Percentiles rank a stretch among this genome's conserved stretches.
These are phyloP conservation scores for Aulostomus chinensis DNA, from an alignment of 2,797 vertebrate genomes.

Conservation along the genomic window DNA sequence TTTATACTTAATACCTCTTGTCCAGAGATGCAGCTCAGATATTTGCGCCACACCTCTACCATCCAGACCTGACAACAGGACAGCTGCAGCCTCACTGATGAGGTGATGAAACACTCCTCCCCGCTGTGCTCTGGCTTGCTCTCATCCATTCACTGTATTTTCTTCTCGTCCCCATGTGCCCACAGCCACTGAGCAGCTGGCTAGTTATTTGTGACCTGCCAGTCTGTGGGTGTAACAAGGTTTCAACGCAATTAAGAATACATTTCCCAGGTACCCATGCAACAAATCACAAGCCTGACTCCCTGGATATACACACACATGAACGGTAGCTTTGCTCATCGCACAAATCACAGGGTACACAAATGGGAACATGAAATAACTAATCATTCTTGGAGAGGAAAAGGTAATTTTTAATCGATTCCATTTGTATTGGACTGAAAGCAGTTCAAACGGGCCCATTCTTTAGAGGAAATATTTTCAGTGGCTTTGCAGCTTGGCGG, in stretches of 20 bases:
- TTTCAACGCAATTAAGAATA: slow-evolving; percentile 77
- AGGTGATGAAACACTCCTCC: slow-evolving; percentile 62
- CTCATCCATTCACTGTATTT: slow-evolving; percentile 62
- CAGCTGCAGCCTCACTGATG: slow-evolving; percentile 70
- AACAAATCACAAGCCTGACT: slow-evolving; percentile 69
- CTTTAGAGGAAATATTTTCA: slow-evolving; percentile 73
- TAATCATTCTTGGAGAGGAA: slow-evolving; percentile 69
- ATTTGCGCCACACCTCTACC: slow-evolving; percentile 60
- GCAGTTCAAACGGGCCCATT: slow-evolving; percentile 69
- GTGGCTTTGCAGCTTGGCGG: slow-evolving; percentile 47
- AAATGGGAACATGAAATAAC: slow-evolving; percentile 74
- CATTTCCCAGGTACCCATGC: slow-evolving; percentile 74
- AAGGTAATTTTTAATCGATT: slow-evolving; percentile 79
- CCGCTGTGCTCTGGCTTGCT: slow-evolving; percentile 47
- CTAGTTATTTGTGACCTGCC: slow-evolving; percentile 77
- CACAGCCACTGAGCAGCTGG: slow-evolving; percentile 68
- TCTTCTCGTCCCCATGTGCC: slow-evolving; percentile 43
- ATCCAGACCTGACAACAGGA: slow-evolving; percentile 63
- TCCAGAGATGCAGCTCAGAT: slow-evolving; percentile 42
- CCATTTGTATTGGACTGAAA: slow-evolving; percentile 75
- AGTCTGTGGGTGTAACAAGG: slow-evolving; percentile 72
- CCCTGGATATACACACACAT: slow-evolving; percentile 20
- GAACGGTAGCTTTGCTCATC: slow-evolving; percentile 30
- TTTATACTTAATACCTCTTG: slow-evolving; percentile 18
- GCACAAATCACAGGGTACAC: slow-evolving; percentile 61